Conservation (phyloP, 2,888 invertebrate species). For the Tetranychus truncatus region DNA sequence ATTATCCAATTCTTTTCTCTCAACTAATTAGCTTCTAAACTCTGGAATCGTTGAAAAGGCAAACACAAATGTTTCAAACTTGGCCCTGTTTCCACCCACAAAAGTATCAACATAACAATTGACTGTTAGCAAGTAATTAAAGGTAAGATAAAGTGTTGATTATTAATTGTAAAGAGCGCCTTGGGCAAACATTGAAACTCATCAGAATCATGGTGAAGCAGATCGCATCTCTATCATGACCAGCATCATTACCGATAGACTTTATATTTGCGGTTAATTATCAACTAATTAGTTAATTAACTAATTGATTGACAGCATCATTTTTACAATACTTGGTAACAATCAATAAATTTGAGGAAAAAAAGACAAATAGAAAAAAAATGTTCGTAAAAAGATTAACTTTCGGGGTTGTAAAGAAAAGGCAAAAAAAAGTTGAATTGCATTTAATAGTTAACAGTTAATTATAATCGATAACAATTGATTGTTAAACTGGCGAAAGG, state of each 20-base stretch:
- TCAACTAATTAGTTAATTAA: neutral
- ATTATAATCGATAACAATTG: neutral
- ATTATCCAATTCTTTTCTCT: neutral
- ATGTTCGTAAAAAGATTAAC: too few species aligned
- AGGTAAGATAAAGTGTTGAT: neutral
- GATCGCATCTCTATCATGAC: neutral
- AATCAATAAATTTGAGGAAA: neutral
- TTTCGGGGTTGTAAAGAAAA: too few species aligned
- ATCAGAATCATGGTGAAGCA: neutral
- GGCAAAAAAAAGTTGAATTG: too few species aligned
- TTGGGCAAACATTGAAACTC: neutral
- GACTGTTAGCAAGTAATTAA: neutral
- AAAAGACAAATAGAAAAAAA: neutral
- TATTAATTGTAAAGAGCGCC: neutral
- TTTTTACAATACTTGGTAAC: neutral
- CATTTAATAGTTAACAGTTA: neutral
- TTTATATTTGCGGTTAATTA: neutral
- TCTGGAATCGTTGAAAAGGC: neutral
- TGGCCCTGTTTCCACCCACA: neutral
- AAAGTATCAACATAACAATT: neutral
- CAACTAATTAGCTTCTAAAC: neutral
- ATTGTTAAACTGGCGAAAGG: neutral
- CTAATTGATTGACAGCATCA: neutral
- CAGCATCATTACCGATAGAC: neutral
- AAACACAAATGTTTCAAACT: neutral